These are phyloP conservation scores for Achroia grisella DNA, from an alignment of 1,140 invertebrate genomes.

Conservation along the genomic window DNA sequence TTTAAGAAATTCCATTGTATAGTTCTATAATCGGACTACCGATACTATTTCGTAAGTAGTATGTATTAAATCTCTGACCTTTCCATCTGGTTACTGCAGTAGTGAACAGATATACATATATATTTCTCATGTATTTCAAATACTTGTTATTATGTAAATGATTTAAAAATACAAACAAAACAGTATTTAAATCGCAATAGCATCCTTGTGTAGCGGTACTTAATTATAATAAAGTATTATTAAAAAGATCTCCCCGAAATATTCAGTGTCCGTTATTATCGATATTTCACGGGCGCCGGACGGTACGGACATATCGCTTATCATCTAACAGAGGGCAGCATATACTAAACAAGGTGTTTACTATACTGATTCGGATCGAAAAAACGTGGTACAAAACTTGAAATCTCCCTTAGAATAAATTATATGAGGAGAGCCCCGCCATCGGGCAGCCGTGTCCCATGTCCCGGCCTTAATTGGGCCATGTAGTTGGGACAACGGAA, in stretches of 20 bases:
- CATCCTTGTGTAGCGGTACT: background rate
- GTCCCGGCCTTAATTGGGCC: constrained; percentile 63
- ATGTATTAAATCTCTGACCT: too few species aligned
- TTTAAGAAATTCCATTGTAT: too few species aligned
- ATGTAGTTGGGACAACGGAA: constrained; percentile 44
- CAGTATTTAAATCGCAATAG: too few species aligned
- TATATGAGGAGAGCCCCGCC: constrained; percentile 20
- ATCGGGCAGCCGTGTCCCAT: constrained; percentile 14
- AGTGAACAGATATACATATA: too few species aligned
- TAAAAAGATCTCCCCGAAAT: background rate
- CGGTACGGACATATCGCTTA: constrained; percentile 18
- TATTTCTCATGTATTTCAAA: too few species aligned
- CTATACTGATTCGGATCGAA: constrained; percentile 58
- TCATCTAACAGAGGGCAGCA: constrained; percentile 40
- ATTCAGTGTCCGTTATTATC: constrained; percentile 12
- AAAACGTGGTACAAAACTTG: constrained; percentile 39
- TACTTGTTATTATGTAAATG: too few species aligned
- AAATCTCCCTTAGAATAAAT: constrained; percentile 62
- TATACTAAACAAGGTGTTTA: constrained; percentile 66
- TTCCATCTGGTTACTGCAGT: too few species aligned
- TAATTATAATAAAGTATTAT: background rate
- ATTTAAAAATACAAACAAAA: too few species aligned
- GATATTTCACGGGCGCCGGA: constrained; percentile 13
- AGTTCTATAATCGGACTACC: too few species aligned
- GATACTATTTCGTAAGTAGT: too few species aligned